Percentiles rank a stretch among this genome's conserved stretches.
These are phyloP conservation scores for Cremastinae sp. DNA, from an alignment of 2,888 invertebrate genomes.

Conservation along the genomic window DNA sequence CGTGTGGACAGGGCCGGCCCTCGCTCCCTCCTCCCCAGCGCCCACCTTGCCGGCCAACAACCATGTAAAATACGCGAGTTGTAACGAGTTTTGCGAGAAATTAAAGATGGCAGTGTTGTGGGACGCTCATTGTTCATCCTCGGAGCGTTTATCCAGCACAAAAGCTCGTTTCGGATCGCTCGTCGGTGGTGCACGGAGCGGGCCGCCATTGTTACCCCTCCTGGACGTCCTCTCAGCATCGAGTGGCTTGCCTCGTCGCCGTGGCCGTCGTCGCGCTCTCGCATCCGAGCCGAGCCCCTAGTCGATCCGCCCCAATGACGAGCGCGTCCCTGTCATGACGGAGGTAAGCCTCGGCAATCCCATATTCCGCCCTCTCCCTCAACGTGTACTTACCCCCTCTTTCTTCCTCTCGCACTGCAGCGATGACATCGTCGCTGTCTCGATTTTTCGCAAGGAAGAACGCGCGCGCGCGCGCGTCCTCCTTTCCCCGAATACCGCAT, in stretches of 20 bases:
- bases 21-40: too few relatives aligned
- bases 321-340: conserved; percentile 70
- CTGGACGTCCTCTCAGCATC: background rate
- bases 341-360: conserved; percentile 66
- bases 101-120: conserved; percentile 24
- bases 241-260: conserved; percentile 1
- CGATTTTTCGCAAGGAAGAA: background rate
- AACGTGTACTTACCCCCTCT: background rate
- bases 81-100: too few relatives aligned
- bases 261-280: conserved; percentile 19
- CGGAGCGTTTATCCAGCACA: too few relatives aligned
- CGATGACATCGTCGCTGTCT: background rate
- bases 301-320: conserved; percentile 62
- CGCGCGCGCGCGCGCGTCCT: too few relatives aligned
- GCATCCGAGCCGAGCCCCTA: conserved; percentile 13
- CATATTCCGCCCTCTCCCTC: background rate
- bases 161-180: too few relatives aligned
- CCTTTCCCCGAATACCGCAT: background rate
- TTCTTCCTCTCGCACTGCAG: background rate
- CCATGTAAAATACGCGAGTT: too few relatives aligned
- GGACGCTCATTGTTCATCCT: too few relatives aligned
- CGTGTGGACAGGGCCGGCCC: too few relatives aligned
- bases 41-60: too few relatives aligned
- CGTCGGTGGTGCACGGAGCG: too few relatives aligned
- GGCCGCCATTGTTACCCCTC: background rate